Base-by-base conservation (phyloP, 2,888 invertebrate genomes). In the Lepetodrilus schrolli region DNA sequence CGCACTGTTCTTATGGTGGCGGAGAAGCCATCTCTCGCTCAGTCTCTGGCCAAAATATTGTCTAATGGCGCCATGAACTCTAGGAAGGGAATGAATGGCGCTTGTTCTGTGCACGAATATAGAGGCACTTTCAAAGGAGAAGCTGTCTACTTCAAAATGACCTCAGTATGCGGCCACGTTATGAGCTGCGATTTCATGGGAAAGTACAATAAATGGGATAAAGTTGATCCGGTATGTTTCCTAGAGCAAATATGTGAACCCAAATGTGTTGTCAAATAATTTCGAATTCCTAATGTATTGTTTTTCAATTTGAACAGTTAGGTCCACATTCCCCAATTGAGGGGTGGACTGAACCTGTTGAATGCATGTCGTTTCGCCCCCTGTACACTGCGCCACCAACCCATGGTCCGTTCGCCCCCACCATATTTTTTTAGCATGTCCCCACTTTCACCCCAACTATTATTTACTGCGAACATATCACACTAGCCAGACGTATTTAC, bases 141-240 rank as follows among this genome's bases (percentile, higher is more conserved):
- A 75, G 80, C 78, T 4, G 88, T 87, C 23, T 82, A 79, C 37
- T 91, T 88, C 78, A 96, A 96, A 91, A 98, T 99, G 96, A 99
- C 99, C 0, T 98, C 98, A 0, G 99, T 99, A 0, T 99, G 98
- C 90, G 99, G 99, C 0, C 99, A 99, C 92, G 98, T 99, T 0
- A 96, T 98, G 96, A 94, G 95, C 49, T 92, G 98, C 82, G 99
- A 99, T 92, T 99, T 99, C 88, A 80, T 83, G 66, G 87, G 88
- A 93, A 97, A 97, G 91, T 99, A 96, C 90, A 99, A 99, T 90
- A 98, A 96, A 84, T 99, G 99, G 99, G 98, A 99, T 86, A 93
- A 94, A 88, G 97, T 97, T 2, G 99, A 99, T 91, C 99, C 99
- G 0, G 95, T 96, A 91, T 91, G 92, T 89, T 17, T 30, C 17